A percentile compares a stretch with the other conserved stretches of the same genome.
These are phyloP conservation scores for Thaleichthys pacificus DNA, from an alignment of 2,797 vertebrate species.

Conservation along the genomic window DNA sequence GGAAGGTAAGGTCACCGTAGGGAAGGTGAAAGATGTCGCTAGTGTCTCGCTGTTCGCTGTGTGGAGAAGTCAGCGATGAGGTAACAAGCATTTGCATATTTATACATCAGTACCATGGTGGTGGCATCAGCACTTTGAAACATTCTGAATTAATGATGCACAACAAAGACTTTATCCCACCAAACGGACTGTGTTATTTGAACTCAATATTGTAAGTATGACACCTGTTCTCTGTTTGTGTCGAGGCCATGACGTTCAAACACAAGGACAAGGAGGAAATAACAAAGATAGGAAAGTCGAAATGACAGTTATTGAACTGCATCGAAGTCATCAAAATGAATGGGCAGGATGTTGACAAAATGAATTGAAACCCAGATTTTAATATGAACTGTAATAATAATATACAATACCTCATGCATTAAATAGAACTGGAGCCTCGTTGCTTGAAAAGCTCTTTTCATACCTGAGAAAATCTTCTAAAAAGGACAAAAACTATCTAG, in stretches of 20 bases:
- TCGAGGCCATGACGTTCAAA: conserved; percentile 63
- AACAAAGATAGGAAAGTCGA: conserved; percentile 62
- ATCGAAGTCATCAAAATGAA: conserved; percentile 52
- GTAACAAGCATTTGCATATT: conserved; percentile 59
- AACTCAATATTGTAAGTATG: conserved; percentile 29
- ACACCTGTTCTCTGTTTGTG: conserved; percentile 49
- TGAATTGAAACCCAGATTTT: conserved; percentile 65
- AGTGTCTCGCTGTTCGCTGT: conserved; percentile 48
- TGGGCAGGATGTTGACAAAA: conserved; percentile 17
- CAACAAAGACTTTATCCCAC: conserved; percentile 30
- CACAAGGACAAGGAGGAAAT: conserved; percentile 71
- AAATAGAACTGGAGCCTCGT: neutral
- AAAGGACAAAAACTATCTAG: no score
- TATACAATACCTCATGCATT: conserved; percentile 15
- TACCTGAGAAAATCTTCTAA: neutral
- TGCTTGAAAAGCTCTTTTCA: neutral
- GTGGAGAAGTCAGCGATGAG: conserved; percentile 17
- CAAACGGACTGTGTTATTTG: conserved; percentile 38
- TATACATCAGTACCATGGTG: conserved; percentile 46
- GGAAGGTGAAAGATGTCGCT: conserved; percentile 56
- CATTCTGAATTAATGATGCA: conserved; percentile 53
- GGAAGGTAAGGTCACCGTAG: conserved; percentile 23
- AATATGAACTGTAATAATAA: conserved; percentile 66
- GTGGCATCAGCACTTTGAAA: conserved; percentile 54
- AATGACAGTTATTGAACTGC: conserved; percentile 53